Evolutionary conservation across 2,113 vertebrate genomes (phyloP), one percentile per base, ranked within the genome.

Genomic region (Pseudorectes ferrugineus): DNA sequence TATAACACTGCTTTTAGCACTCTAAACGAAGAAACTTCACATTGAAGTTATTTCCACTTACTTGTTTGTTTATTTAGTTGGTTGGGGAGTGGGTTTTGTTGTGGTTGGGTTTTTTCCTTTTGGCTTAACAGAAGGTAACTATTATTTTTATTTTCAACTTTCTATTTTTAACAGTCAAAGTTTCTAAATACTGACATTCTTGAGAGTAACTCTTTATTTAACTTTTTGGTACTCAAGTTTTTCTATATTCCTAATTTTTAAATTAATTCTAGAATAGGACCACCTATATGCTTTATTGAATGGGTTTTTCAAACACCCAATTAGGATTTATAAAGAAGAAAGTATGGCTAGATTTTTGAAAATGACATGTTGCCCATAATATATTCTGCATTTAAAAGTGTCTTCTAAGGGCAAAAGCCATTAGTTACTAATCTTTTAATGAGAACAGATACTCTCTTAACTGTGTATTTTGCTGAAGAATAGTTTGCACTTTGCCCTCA

Each of bases 11-110:
- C 3, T 96, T 90, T 76, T 35, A 70, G 5, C 16, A 43, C 3
- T 57, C 13, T 67, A 38, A 81, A 74, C 16, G 46, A 40, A 78
- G 63, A 77, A 48, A 19, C 6, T 55, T 63, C 29, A n/a, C 7
- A 10, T 38, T 80, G 20, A 66, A 72, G 5, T 28, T 78, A 51
- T 63, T 86, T 81, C 10, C 5, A 14, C 10, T n/a, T 88, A 38
- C 5, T 61, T 25, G 1, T 23, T 79, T 61, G 1, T 54, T 92
- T 81, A 4, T 22, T 78, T 54, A 38, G 11, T 54, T 35, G 1
- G 3, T 38, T 57, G 8, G 6, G n/a, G 29, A 5, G 12, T 54
- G 8, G 1, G 0, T 42, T 76, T 77, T 51, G 5, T 10, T 48
- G 11, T 38, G 9, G 2, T 31, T 40, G 6, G 0, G 2, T 13